These are phyloP conservation scores for Pterocles gutturalis DNA, from an alignment of 2,113 vertebrate species.

Conservation along the genomic window DNA sequence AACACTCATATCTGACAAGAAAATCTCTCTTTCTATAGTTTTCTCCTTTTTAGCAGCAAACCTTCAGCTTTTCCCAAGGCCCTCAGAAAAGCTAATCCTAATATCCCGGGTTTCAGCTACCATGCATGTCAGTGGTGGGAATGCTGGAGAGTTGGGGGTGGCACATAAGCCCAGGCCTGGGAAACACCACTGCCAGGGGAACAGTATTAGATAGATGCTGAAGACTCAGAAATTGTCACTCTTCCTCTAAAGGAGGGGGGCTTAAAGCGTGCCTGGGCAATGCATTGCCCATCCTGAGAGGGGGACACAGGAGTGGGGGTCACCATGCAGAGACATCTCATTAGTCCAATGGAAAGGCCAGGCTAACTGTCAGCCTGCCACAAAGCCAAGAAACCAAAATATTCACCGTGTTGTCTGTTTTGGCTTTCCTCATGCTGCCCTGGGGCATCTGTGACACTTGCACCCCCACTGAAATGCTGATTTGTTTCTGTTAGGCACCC, in stretches of 20 bases:
- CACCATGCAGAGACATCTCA: neutral
- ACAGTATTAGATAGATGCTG: neutral
- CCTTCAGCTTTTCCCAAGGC: neutral
- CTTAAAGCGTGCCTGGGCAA: neutral
- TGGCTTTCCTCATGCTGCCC: neutral
- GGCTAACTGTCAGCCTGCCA: neutral
- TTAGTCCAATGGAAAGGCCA: neutral
- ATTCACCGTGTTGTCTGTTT: neutral
- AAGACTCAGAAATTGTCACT: neutral
- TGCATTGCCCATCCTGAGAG: neutral
- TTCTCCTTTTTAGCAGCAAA: neutral
- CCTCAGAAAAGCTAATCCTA: neutral
- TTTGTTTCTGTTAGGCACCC: neutral
- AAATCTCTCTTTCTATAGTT: neutral
- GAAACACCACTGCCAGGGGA: neutral
- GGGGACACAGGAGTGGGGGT: fast-evolving
- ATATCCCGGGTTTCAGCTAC: neutral
- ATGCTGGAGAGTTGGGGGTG: neutral
- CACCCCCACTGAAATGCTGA: neutral
- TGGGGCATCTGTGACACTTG: neutral
- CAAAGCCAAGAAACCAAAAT: neutral
- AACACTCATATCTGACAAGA: neutral
- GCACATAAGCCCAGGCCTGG: neutral
- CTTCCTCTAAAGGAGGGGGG: neutral
- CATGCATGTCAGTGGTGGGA: fast-evolving